phyloP scores from a whole-genome alignment of 2,797 vertebrate genomes.

The Ptychadena robeensis region DNA sequence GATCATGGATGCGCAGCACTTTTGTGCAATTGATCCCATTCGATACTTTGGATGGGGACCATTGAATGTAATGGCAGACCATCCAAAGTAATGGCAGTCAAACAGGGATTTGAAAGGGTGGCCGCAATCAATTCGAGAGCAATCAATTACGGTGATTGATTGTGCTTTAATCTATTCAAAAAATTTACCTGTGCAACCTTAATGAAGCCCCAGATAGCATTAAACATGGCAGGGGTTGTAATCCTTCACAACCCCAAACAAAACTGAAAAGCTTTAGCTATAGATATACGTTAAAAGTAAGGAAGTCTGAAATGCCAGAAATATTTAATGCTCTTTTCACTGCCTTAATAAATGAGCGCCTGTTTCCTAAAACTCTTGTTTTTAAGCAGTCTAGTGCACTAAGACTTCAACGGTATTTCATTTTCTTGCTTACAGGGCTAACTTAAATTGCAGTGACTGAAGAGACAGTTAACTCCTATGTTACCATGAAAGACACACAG shows the following conservation, averaged over 20 bases:
- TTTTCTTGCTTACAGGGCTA: slow-evolving; percentile 99
- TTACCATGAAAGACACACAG: slow-evolving; percentile 91
- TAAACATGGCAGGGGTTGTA: neutral
- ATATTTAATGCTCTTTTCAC: neutral
- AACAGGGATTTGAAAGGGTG: too few relatives aligned
- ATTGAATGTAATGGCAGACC: too few relatives aligned
- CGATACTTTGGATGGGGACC: too few relatives aligned
- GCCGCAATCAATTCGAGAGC: too few relatives aligned
- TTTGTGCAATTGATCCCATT: too few relatives aligned
- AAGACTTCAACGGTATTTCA: slow-evolving; percentile 91
- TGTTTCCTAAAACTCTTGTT: slow-evolving; percentile 66
- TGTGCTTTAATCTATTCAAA: too few relatives aligned
- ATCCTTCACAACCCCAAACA: neutral
- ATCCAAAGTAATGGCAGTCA: too few relatives aligned
- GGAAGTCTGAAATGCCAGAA: neutral
- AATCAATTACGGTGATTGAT: too few relatives aligned
- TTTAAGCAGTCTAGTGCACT: slow-evolving; percentile 85
- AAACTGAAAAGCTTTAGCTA: neutral
- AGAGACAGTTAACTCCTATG: slow-evolving; percentile 96
- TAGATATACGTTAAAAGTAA: neutral
- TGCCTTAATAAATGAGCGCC: neutral
- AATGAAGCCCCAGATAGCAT: neutral
- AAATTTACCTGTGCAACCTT: too few relatives aligned
- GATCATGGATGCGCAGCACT: too few relatives aligned
- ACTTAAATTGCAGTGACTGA: slow-evolving; percentile 97